Evolutionary conservation across 2,888 invertebrate genomes (phyloP), one percentile per base, ranked within the genome.

Genomic region (Plagodis pulveraria): DNA sequence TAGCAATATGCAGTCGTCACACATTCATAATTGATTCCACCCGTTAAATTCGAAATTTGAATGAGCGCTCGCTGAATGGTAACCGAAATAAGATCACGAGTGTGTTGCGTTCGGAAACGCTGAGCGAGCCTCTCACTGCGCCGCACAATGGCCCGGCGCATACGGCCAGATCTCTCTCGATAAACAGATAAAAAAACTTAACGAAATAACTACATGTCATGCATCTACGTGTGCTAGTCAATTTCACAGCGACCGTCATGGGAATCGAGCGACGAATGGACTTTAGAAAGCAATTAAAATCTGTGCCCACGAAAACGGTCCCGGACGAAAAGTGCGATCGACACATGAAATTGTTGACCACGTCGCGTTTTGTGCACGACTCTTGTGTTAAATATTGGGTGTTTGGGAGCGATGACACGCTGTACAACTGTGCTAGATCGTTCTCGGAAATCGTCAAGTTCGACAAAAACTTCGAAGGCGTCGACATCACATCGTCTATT

Each of bases 261-360:
- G 91, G 92, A 92, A 91, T 91, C 83, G 84, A 86, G 83, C 84
- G 85, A 83, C 87, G 87, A 87, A 87, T 87, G 83, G 83, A 86
- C 81, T 89, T 87, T 87, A 86, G 88, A 90, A 91, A 90, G 91
- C 87, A 91, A 91, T 92, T 91, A 91, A 89, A 90, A 87, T 88
- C 76, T 67, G 83, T 87, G 86, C 82, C 76, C 81, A 81, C 79
- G 80, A 79, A 80, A 80, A 76, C 74, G 76, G 77, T 74, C 71
- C 75, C 78, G 69, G 78, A 80, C 79, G 81, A 85, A 86, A 87
- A 85, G 80, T 83, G 78, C 81, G 77, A 81, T 80, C 79, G 86
- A 86, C 82, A 86, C 85, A 82, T 86, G 79, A 78, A 86, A 80
- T 84, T 79, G 73, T 78, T 77, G 78, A 77, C 70, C 79, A 76